A percentile compares a stretch with the other conserved stretches of the same genome.
These are phyloP conservation scores for Rhamnusium bicolor DNA, from an alignment of 2,888 invertebrate genomes.

Conservation along the genomic window DNA sequence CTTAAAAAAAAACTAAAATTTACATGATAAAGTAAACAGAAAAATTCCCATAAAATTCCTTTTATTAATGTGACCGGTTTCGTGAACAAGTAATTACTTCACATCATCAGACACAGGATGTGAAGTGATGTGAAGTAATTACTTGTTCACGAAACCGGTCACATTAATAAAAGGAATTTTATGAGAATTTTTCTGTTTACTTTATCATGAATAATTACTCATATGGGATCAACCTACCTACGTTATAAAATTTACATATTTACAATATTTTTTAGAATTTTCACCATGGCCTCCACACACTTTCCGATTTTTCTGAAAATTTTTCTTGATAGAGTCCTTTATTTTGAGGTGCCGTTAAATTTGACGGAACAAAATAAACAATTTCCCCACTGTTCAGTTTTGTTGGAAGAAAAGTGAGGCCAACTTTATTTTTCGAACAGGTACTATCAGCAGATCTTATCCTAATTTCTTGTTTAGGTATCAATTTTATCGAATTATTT, in stretches of 20 bases:
- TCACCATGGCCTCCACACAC: conserved; percentile 69
- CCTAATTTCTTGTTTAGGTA: conserved; percentile 1
- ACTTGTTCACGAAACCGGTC: no score
- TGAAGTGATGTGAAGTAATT: no score
- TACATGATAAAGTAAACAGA: no score
- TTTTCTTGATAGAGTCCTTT: background rate
- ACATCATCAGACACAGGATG: no score
- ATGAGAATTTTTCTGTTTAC: no score
- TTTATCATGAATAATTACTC: no score
- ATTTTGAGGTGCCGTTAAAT: conserved; percentile 29
- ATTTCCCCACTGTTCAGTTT: conserved; percentile 68
- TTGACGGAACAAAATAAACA: conserved; percentile 68
- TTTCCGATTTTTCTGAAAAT: conserved; percentile 47
- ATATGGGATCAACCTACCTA: no score
- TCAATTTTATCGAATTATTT: background rate
- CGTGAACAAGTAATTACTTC: no score
- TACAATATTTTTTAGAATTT: conserved; percentile 31
- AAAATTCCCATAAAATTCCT: no score
- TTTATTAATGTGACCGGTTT: no score
- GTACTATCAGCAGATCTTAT: conserved; percentile 61
- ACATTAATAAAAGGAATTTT: no score
- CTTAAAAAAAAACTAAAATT: conserved; percentile 18
- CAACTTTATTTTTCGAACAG: conserved; percentile 53
- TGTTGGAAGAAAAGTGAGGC: conserved; percentile 67
- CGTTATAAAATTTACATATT: conserved; percentile 22